Percentiles rank a stretch among this genome's conserved stretches.
phyloP scores from a whole-genome alignment of 2,888 invertebrate species.

The Perizoma affinitatum region DNA sequence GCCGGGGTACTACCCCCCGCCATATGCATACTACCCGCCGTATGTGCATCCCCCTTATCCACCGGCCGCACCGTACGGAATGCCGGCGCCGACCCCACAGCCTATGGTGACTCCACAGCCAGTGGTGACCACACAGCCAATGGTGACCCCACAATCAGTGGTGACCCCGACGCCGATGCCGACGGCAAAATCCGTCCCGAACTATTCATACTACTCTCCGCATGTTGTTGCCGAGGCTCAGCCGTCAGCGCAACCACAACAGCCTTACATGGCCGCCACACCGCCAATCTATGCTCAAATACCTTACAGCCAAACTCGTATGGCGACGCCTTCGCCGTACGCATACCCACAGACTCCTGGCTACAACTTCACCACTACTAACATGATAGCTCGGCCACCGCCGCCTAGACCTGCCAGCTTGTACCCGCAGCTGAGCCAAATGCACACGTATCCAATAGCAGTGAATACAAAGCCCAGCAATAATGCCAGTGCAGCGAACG shows the following conservation, averaged over 20 bases:
- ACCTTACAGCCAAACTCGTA: constrained; percentile 71
- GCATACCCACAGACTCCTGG: constrained; percentile 53
- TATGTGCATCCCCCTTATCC: constrained; percentile 68
- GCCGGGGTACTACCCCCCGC: constrained; percentile 64
- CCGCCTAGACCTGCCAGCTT: constrained; percentile 60
- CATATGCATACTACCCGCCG: constrained; percentile 60
- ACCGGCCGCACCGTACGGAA: constrained; percentile 60
- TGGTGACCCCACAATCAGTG: constrained; percentile 13
- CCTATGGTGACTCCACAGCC: constrained; percentile 45
- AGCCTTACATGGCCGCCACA: constrained; percentile 51
- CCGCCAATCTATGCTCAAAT: constrained; percentile 59
- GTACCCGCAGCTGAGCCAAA: constrained; percentile 66
- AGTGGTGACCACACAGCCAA: constrained; percentile 15
- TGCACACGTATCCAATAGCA: constrained; percentile 59
- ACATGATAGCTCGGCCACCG: constrained; percentile 70
- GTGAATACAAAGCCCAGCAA: constrained; percentile 34
- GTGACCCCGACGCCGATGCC: constrained; percentile 34
- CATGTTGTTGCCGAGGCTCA: constrained; percentile 45
- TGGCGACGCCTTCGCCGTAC: constrained; percentile 68
- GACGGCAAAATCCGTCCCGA: constrained; percentile 43
- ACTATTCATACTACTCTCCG: constrained; percentile 61
- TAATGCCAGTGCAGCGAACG: not conserved
- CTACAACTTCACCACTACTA: constrained; percentile 73
- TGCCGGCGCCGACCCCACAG: constrained; percentile 49
- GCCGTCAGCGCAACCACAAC: constrained; percentile 32